Percentiles rank a stretch among this genome's conserved stretches.
These are phyloP conservation scores for Apodemia mormo DNA, from an alignment of 2,888 invertebrate species.

Conservation along the genomic window DNA sequence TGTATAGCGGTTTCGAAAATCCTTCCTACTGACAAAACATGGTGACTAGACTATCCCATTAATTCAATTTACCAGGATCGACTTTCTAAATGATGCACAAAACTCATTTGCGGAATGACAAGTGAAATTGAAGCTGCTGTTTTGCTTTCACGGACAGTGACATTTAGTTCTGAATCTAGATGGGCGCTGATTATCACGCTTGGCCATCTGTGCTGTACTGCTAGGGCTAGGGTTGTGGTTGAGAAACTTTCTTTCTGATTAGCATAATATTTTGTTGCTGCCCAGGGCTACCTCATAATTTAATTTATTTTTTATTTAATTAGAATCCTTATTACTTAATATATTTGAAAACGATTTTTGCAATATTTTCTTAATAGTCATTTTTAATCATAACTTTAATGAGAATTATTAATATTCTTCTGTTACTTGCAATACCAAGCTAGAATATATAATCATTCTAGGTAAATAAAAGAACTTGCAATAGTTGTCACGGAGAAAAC, in stretches of 20 bases:
- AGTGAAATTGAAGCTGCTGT: slow-evolving; percentile 60
- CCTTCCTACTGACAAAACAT: no score
- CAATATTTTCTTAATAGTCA: no score
- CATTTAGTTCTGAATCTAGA: slow-evolving; percentile 62
- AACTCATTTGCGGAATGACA: slow-evolving; percentile 74
- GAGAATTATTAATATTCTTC: no score
- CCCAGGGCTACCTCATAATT: background rate
- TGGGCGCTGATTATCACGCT: slow-evolving; percentile 57
- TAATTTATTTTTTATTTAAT: background rate
- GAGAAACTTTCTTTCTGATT: background rate
- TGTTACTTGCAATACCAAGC: no score
- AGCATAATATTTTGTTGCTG: slow-evolving; percentile 3
- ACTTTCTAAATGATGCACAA: slow-evolving; percentile 76
- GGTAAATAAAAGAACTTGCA: no score
- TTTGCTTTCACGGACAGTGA: slow-evolving; percentile 61
- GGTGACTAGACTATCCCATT: slow-evolving; percentile 38
- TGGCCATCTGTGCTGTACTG: slow-evolving; percentile 45
- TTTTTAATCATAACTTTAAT: no score
- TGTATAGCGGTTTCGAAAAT: no score
- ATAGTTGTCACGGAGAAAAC: no score
- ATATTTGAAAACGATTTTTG: no score
- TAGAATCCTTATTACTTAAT: background rate
- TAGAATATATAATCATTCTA: no score
- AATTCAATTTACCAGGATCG: slow-evolving; percentile 63
- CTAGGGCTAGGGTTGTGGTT: slow-evolving; percentile 1